These are phyloP conservation scores for Habrosyne pyritoides DNA, from an alignment of 2,888 invertebrate genomes.

Conservation along the genomic window DNA sequence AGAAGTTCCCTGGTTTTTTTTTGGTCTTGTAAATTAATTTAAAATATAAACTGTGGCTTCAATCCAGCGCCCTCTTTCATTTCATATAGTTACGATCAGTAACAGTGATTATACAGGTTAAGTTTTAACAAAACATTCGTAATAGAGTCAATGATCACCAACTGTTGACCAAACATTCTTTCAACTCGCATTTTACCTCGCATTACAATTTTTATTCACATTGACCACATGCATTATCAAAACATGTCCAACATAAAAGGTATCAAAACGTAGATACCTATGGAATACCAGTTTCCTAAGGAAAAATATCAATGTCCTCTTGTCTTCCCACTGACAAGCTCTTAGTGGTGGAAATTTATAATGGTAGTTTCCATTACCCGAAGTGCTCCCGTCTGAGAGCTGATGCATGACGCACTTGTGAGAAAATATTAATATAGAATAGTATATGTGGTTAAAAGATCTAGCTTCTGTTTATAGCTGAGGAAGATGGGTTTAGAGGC, in stretches of 20 bases:
- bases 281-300: constrained; percentile 30
- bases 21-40: too few species aligned
- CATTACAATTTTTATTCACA: neutral
- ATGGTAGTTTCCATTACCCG: constrained; percentile 74
- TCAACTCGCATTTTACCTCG: too few species aligned
- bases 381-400: constrained; percentile 58
- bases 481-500: neutral
- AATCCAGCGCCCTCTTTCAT: too few species aligned
- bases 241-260: neutral
- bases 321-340: constrained; percentile 62
- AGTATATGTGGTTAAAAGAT: constrained; percentile 6
- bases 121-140: too few species aligned
- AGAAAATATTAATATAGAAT: constrained; percentile 49
- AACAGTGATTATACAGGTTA: too few species aligned
- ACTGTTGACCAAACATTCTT: too few species aligned
- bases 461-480: constrained; percentile 5
- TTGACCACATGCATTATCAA: neutral
- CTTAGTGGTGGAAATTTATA: constrained; percentile 76
- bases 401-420: constrained; percentile 68
- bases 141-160: too few species aligned
- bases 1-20: too few species aligned
- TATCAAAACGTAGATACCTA: neutral
- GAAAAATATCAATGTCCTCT: constrained; percentile 65
- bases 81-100: too few species aligned
- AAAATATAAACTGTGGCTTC: too few species aligned